A percentile compares a stretch with the other conserved stretches of the same genome.
These are phyloP conservation scores for Amphilophus citrinellus DNA, from an alignment of 2,113 vertebrate genomes.

Conservation along the genomic window DNA sequence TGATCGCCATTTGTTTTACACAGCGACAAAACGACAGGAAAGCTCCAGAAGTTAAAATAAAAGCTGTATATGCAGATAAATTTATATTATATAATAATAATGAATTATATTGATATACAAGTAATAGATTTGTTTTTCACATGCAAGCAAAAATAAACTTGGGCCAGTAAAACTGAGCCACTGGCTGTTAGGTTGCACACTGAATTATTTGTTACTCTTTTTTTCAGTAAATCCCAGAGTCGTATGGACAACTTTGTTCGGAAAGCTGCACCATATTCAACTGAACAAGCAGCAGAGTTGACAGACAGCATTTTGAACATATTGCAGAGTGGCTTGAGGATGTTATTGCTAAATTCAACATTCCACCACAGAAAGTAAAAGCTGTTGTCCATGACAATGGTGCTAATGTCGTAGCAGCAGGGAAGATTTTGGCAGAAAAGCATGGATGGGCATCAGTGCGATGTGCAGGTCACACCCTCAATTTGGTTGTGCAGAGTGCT, in stretches of 20 bases:
- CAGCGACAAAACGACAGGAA: no score
- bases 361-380: constrained; percentile 39
- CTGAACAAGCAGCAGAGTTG: not conserved
- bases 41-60: no score
- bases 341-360: not conserved
- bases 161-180: no score
- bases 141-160: no score
- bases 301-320: not conserved
- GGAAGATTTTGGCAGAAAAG: not conserved
- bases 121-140: no score
- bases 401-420: constrained; percentile 25
- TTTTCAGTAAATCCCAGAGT: not conserved
- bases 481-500: constrained; percentile 35
- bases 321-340: no score
- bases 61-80: no score
- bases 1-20: no score
- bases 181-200: no score
- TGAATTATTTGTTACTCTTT: not conserved
- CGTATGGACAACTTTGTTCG: not conserved
- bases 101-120: no score
- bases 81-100: no score
- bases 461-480: constrained; percentile 50
- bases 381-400: constrained; percentile 38
- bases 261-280: not conserved
- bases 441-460: constrained; percentile 26